Evolutionary conservation across 1,140 invertebrate species (phyloP).

Genomic region (Myzus persicae): DNA sequence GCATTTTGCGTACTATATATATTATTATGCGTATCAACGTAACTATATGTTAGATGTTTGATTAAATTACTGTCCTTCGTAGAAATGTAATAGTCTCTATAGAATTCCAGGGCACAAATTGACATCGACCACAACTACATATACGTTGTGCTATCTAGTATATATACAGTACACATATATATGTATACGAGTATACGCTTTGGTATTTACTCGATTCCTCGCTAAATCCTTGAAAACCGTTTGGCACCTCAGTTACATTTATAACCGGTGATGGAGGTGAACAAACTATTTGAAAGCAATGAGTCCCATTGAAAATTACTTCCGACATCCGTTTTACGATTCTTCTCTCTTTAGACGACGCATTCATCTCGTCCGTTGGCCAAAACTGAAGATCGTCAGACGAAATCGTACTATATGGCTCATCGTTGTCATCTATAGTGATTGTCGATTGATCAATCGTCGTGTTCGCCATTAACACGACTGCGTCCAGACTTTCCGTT

Average conservation of each 20-base stretch:
- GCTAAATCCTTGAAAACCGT: neutral
- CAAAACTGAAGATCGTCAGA: neutral
- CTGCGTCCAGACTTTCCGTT: neutral
- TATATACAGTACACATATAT: neutral
- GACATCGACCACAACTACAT: neutral
- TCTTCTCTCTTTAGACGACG: neutral
- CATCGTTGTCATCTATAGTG: neutral
- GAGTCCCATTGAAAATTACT: neutral
- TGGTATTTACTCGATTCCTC: constrained; percentile 37
- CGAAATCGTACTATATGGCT: neutral
- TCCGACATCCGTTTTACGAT: constrained; percentile 8
- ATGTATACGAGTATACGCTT: neutral
- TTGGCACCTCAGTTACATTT: neutral
- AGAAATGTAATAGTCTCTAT: neutral
- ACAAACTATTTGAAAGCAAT: constrained; percentile 32
- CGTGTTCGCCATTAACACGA: neutral
- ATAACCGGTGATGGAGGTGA: neutral
- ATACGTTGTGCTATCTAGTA: neutral
- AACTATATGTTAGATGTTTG: constrained; percentile 18
- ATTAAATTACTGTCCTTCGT: neutral
- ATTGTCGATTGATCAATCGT: neutral
- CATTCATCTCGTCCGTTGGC: neutral
- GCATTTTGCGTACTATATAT: neutral
- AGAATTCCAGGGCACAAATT: neutral
- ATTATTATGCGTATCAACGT: neutral